Conservation (phyloP, 2,797 vertebrate species). For the Spatula clypeata region DNA sequence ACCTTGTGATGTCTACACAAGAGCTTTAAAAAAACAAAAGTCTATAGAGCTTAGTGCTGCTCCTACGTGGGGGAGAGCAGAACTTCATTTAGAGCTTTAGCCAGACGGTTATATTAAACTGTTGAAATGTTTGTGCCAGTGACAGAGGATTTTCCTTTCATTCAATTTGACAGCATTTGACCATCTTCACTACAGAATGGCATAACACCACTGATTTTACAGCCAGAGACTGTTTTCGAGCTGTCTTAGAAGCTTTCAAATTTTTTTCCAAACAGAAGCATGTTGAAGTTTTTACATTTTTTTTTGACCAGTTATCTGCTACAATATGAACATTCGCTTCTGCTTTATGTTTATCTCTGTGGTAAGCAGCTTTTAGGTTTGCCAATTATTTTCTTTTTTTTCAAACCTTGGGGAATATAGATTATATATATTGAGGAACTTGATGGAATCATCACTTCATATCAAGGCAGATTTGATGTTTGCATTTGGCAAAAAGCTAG, state of each 20-base stretch:
- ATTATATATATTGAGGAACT: not conserved
- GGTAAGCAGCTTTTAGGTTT: not conserved
- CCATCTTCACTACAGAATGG: slow-evolving; percentile 3
- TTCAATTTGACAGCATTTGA: slow-evolving; percentile 31
- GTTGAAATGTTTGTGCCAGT: not conserved
- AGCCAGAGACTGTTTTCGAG: slow-evolving; percentile 40
- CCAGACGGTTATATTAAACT: not conserved
- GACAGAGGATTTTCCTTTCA: slow-evolving; percentile 37
- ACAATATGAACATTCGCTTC: slow-evolving; percentile 20
- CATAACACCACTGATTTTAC: slow-evolving; percentile 21
- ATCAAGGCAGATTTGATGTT: not conserved
- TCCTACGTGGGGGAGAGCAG: not conserved
- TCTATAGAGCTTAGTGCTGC: not conserved
- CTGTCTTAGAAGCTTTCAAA: slow-evolving; percentile 17
- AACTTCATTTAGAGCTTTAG: not conserved
- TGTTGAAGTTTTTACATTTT: not conserved
- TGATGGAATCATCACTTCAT: not conserved
- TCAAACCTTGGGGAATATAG: not conserved
- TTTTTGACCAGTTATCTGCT: slow-evolving; percentile 19
- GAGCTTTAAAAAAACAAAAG: not conserved
- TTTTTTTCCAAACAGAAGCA: not conserved
- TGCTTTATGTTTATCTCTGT: slow-evolving; percentile 7
- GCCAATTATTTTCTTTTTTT: not conserved
- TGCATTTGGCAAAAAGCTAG: not conserved
- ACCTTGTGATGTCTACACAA: not conserved